Percentiles rank a stretch among this genome's conserved stretches.
Conservation (phyloP, 2,888 invertebrate genomes). For the Tupiocoris notatus region DNA sequence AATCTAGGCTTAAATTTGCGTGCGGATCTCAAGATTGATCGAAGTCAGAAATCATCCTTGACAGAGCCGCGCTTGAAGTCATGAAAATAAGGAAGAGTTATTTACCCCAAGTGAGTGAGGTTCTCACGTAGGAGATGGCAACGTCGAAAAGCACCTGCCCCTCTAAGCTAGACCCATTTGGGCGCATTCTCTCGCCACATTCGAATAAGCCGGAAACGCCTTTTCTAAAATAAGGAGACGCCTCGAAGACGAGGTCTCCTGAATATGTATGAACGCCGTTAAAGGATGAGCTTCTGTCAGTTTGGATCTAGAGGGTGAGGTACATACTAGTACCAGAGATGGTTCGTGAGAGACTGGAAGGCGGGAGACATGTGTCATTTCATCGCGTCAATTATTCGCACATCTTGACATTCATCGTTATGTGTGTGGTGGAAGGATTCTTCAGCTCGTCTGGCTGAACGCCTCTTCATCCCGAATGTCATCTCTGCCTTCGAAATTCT, state of each 20-base stretch:
- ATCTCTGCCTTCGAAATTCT: too few species aligned
- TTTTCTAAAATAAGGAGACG: too few species aligned
- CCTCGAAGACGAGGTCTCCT: not conserved
- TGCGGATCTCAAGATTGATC: not conserved
- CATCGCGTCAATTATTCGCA: constrained; percentile 36
- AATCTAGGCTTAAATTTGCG: not conserved
- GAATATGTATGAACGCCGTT: constrained; percentile 32
- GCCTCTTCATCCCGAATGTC: too few species aligned
- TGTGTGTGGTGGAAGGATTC: too few species aligned
- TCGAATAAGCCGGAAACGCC: not conserved
- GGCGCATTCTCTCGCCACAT: too few species aligned
- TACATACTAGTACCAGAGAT: not conserved
- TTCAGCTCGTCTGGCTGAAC: too few species aligned
- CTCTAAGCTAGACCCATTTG: not conserved
- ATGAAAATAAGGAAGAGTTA: not conserved
- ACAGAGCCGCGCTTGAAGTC: not conserved
- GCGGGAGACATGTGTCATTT: constrained; percentile 36
- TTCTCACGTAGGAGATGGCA: not conserved
- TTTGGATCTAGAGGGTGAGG: not conserved
- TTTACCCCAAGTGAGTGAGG: not conserved
- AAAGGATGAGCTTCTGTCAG: not conserved
- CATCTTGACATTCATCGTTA: constrained; percentile 34
- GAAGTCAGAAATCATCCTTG: not conserved
- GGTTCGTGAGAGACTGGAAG: not conserved
- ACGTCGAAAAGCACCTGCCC: not conserved